phyloP scores from a whole-genome alignment of 1,140 invertebrate genomes.

The Leptoteleia sp. region DNA sequence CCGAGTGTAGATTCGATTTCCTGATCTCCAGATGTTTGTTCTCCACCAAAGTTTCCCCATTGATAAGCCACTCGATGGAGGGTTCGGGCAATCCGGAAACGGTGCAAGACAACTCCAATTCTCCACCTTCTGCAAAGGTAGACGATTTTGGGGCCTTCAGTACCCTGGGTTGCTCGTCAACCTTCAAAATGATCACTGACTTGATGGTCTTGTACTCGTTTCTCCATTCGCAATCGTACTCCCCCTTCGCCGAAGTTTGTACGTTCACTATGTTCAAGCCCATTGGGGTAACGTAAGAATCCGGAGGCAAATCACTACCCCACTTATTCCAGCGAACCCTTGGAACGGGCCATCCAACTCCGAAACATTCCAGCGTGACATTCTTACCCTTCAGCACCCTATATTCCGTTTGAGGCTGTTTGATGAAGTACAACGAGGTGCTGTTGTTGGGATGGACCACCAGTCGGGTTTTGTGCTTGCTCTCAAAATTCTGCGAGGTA shows the following conservation, averaged over 20 bases:
- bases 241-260: slow-evolving; percentile 73
- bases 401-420: slow-evolving; percentile 77
- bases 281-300: slow-evolving; percentile 66
- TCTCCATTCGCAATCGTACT: slow-evolving; percentile 78
- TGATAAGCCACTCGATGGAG: slow-evolving; percentile 90
- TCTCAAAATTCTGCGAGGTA: slow-evolving; percentile 67
- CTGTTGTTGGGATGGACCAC: slow-evolving; percentile 63
- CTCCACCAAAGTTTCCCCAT: slow-evolving; percentile 85
- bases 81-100: slow-evolving; percentile 88
- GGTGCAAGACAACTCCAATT: slow-evolving; percentile 85
- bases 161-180: slow-evolving; percentile 84
- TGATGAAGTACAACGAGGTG: slow-evolving; percentile 71
- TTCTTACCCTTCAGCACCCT: slow-evolving; percentile 75
- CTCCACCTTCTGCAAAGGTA: slow-evolving; percentile 85
- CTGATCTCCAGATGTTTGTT: slow-evolving; percentile 79
- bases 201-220: slow-evolving; percentile 74
- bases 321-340: slow-evolving; percentile 83
- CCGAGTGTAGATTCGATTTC: slow-evolving; percentile 79
- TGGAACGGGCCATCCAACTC: slow-evolving; percentile 83
- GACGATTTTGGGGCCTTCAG: slow-evolving; percentile 82
- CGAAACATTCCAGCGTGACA: slow-evolving; percentile 84
- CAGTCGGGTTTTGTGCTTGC: slow-evolving; percentile 72
- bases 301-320: slow-evolving; percentile 74
- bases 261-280: slow-evolving; percentile 75
- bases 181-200: slow-evolving; percentile 77